Base-by-base conservation (phyloP, 2,113 vertebrate genomes). In the Eublepharis macularius region DNA sequence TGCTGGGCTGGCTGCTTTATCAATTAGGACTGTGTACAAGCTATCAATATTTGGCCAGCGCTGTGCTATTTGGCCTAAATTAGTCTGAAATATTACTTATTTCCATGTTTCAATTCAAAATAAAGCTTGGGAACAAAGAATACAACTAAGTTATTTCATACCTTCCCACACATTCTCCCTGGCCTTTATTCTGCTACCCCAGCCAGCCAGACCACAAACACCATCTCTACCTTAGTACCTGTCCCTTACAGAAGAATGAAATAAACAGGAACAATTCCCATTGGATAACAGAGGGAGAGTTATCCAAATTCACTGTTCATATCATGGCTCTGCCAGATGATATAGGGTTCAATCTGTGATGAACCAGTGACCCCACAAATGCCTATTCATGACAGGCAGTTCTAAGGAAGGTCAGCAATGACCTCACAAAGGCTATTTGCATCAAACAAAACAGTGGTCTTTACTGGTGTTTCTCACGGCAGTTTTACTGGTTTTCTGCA, bases 391-490 rank as follows among this genome's bases (percentile, higher is more conserved):
- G 47, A 82, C 51, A 72, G 21, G 10, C 66, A 70, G 34, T 72
- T 57, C 75, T 60, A 81, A 36, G 45, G 51, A 49, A 60, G 41
- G 32, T 32, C 39, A 47, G 14, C 73, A 76, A 66, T 70, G 80
- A 87, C 66, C 80, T 87, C 86, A 87, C 4, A 70, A 63, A 73
- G n/a, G 26, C 21, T 39, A 70, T 36, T 57, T 57, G 39, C 36
- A 86, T 32, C 6, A 74, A 70, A 10, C 54, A 47, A 34, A 7
- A 34, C 32, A 76, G 13, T 41, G 41, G 1, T 26, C 19, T 16
- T 51, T 47, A 39, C 21, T 26, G n/a, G 76, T 14, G 36, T 39
- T 24, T n/a, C 41, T 24, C 41, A 57, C 16, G 57, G 45, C 8
- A 39, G 19, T 74, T n/a, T 11, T 41, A 10, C 7, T 43, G 41